Evolutionary conservation across 2,888 invertebrate genomes (phyloP), one percentile per base, ranked within the genome.

Genomic region (Ganaspis brasiliensis): DNA sequence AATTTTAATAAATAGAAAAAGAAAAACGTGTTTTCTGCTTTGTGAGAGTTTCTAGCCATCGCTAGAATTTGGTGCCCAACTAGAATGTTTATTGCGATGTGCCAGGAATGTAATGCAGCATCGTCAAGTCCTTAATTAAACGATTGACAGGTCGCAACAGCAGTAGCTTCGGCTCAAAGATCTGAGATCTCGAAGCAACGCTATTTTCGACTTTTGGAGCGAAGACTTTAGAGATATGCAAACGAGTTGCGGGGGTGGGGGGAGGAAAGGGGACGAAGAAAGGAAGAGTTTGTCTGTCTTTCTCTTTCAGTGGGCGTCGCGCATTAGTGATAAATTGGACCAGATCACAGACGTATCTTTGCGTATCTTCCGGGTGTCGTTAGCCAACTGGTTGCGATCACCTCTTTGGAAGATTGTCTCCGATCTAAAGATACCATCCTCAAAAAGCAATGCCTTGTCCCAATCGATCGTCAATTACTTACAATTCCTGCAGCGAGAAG

Each of bases 311-410:
- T 87, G 86, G 86, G 85, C 86, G 86, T 85, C 82, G 79, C 83
- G 87, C 86, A 87, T 88, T 86, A 82, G 87, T 88, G 88, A 89
- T 89, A 89, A 90, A 91, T 91, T 89, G 83, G 85, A 84, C 83
- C 86, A 83, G 86, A 91, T 91, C 90, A 83, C 84, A 83, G 87
- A 85, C 85, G 87, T 86, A 87, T 86, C 86, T 82, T 84, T 77
- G 83, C 85, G 78, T 84, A 89, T 84, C 89, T 89, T 90, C 89
- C 89, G 89, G 87, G 88, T 88, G 83, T 83, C 85, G 86, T 87
- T 83, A 81, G 89, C 90, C 90, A 90, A 89, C 88, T 88, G 83
- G 82, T 87, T 81, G 81, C 83, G 84, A 88, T 89, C 86, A 85
- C 85, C 83, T 85, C 84, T 87, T 88, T 85, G 85, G 86, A 86